Evolutionary conservation across 2,888 invertebrate genomes (phyloP), one percentile per base, ranked within the genome.

Genomic region (Heteromurus nitidus): DNA sequence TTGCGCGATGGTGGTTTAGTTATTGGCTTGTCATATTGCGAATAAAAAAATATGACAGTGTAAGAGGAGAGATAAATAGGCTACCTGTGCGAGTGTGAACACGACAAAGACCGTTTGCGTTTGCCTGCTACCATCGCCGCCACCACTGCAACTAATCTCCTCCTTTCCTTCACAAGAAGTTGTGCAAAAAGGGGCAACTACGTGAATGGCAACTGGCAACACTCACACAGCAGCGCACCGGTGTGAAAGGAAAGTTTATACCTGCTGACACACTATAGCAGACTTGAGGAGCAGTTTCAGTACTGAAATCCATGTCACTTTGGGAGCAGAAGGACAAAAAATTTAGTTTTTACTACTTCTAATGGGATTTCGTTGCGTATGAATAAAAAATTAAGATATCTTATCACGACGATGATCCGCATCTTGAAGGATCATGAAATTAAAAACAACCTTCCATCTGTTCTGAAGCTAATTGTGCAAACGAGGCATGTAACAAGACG

Each of bases 221-320:
- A 60, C n/a, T 30, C 42, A 47, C 11, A 47, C n/a, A 47, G n/a
- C 13, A 31, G 26, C 18, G 28, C 50, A 18, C 26, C 64, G 53
- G 73, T 64, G 36, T 24, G 73, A 74, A 64, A 74, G 53, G 22
- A 70, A 74, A 74, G 73, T 74, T 74, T 74, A n/a, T 20, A 22
- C 67, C 67, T 67, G 67, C 67, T 67, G 67, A 67, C 47, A 47
- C 50, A 67, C 47, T 64, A n/a, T n/a, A 26, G 36, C 64, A 28
- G 28, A 36, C 20, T 16, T 64, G 60, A 64, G n/a, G n/a, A n/a
- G n/a, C n/a, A n/a, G n/a, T n/a, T n/a, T n/a, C n/a, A n/a, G n/a
- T n/a, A n/a, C n/a, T n/a, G n/a, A n/a, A n/a, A 42, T 24, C 28
- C 47, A 67, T 67, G 67, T 11, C 28, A 50, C n/a, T n/a, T 24